These are phyloP conservation scores for Anoura caudifer DNA, from an alignment of 2,113 vertebrate genomes.

Conservation along the genomic window DNA sequence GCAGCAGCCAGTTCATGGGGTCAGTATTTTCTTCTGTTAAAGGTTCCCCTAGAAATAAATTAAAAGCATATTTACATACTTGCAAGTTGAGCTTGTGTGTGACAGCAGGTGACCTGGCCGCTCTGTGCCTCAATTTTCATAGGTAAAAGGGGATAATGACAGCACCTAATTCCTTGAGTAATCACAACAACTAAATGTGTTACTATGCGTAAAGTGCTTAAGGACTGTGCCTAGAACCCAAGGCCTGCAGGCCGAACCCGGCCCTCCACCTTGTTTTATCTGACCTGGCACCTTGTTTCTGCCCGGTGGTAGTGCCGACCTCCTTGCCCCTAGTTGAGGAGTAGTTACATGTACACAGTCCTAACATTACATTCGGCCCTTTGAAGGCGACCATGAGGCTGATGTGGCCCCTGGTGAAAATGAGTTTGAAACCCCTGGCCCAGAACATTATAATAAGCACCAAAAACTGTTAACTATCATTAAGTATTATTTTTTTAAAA, in stretches of 20 bases:
- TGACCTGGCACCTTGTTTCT: too few species aligned
- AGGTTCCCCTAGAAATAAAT: neutral
- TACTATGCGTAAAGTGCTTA: neutral
- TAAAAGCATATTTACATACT: neutral
- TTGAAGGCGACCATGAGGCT: too few species aligned
- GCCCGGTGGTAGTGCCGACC: too few species aligned
- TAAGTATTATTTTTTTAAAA: constrained; percentile 26
- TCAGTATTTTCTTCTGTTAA: constrained; percentile 17
- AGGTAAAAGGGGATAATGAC: neutral
- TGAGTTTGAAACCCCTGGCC: too few species aligned
- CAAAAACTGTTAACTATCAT: neutral
- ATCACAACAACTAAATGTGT: neutral
- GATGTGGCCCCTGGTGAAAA: too few species aligned
- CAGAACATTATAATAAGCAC: neutral
- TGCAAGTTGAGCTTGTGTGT: neutral
- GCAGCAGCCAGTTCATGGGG: neutral
- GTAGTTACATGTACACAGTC: too few species aligned
- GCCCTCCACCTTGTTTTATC: too few species aligned
- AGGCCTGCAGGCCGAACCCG: too few species aligned
- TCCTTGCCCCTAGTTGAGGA: too few species aligned
- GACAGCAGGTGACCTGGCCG: neutral
- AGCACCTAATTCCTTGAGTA: neutral
- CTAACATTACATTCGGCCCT: too few species aligned
- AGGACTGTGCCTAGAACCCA: neutral
- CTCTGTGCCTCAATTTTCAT: neutral